Evolutionary conservation across 2,797 vertebrate species (phyloP), one percentile per base, ranked within the genome.

Genomic region (Falco cherrug): DNA sequence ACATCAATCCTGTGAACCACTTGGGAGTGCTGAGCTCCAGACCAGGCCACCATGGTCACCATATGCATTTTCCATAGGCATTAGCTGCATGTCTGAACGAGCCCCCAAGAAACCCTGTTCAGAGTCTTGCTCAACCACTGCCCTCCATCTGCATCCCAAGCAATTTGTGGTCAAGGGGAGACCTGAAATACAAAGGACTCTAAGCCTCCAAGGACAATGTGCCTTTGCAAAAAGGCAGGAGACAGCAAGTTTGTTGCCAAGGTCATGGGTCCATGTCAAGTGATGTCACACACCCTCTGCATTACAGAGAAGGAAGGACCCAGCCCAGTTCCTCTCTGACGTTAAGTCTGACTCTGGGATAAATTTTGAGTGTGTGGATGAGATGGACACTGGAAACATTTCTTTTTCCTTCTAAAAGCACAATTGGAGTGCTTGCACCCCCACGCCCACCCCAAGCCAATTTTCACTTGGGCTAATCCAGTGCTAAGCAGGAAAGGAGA

Each of bases 251-350:
- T 13, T 78, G 14, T 76, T 82, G 81, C 84, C 84, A 93, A 84
- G 75, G 56, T 77, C 76, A 67, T 54, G 51, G 37, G 56, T 76
- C 41, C 33, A 10, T 79, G 67, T 84, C 54, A 90, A 60, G 79
- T 93, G 60, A 92, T 89, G 78, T 96, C 92, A 96, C 63, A 18
- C 25, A 77, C 61, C 6, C 77, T 53, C 48, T 47, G 56, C 56
- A 77, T 90, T 92, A 89, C 37, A 87, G 13, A 96, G 87, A 87
- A 94, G 78, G 93, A 94, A 94, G 84, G 81, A 85, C 89, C 87
- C 92, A 96, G 45, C 93, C 84, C 92, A 93, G 53, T 96, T 96
- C 92, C 95, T 80, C 48, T 91, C 78, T 92, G 92, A 89, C 2
- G 0, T 82, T 79, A 87, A 16, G 68, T 92, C 89, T 93, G 56